Percentiles rank a stretch among this genome's conserved stretches.
These are phyloP conservation scores for Goniozus legneri DNA, from an alignment of 1,140 invertebrate genomes.

Conservation along the genomic window DNA sequence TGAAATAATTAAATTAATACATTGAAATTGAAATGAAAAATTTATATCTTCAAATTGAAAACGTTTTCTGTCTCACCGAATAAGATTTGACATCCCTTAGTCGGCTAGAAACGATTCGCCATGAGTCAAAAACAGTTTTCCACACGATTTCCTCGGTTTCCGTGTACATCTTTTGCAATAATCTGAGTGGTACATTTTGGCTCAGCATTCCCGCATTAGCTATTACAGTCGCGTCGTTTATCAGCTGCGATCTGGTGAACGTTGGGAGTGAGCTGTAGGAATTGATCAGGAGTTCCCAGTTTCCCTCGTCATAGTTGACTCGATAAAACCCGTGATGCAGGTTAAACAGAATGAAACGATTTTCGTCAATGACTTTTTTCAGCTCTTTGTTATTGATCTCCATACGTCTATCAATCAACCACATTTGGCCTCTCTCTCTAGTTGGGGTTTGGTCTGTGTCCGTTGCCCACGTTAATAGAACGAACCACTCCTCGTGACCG, in stretches of 20 bases:
- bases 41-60: no score
- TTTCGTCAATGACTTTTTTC: slow-evolving; percentile 4
- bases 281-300: slow-evolving; percentile 43
- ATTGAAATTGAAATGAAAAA: no score
- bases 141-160: slow-evolving; percentile 56
- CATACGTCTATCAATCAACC: slow-evolving; percentile 17
- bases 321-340: slow-evolving; percentile 53
- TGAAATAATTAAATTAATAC: no score
- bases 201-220: slow-evolving; percentile 8
- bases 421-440: slow-evolving; percentile 17
- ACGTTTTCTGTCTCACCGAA: no score
- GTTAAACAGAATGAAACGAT: slow-evolving; percentile 29
- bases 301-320: slow-evolving; percentile 56
- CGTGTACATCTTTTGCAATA: slow-evolving; percentile 48
- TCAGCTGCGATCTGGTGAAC: slow-evolving; percentile 56
- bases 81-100: slow-evolving; percentile 2
- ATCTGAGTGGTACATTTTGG: slow-evolving; percentile 11
- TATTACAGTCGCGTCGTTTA: slow-evolving; percentile 16
- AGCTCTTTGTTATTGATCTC: slow-evolving; percentile 18
- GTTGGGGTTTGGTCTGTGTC: slow-evolving; percentile 16
- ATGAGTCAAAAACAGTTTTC: slow-evolving; percentile 37
- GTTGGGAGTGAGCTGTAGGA: slow-evolving; percentile 39
- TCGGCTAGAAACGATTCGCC: slow-evolving; percentile 12
- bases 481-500: slow-evolving; percentile 18
- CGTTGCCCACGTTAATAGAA: slow-evolving; percentile 25